Percentiles rank a stretch among this genome's conserved stretches.
phyloP scores from a whole-genome alignment of 2,113 vertebrate species.

The Salvelinus fontinalis region DNA sequence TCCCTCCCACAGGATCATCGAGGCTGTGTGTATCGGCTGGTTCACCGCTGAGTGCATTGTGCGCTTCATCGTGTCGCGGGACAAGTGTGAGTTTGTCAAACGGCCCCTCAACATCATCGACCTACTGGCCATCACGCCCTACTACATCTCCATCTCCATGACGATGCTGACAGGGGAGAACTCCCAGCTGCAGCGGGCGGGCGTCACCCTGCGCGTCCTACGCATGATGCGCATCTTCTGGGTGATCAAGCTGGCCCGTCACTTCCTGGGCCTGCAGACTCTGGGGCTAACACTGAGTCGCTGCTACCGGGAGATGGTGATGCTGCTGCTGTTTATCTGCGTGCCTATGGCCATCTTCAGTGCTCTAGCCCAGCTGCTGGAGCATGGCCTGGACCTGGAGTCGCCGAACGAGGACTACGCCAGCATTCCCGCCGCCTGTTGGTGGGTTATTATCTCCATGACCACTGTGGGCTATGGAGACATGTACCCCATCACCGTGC shows the following conservation, averaged over 20 bases:
- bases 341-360: conserved; percentile 98
- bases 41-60: conserved; percentile 95
- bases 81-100: conserved; percentile 94
- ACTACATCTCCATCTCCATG: conserved; percentile 92
- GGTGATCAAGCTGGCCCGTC: conserved; percentile 96
- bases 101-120: conserved; percentile 97
- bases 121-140: conserved; percentile 92
- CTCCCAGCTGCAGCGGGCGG: conserved; percentile 92
- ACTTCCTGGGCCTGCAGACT: conserved; percentile 96
- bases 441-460: conserved; percentile 99
- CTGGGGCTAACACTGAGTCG: conserved; percentile 92
- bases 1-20: conserved; percentile 84
- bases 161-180: conserved; percentile 89
- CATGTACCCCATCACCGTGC: conserved; percentile 93
- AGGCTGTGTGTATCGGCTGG: conserved; percentile 97
- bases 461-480: conserved; percentile 97
- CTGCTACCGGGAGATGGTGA: conserved; percentile 97
- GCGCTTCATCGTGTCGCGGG: conserved; percentile 91
- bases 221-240: conserved; percentile 97
- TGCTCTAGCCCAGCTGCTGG: conserved; percentile 92
- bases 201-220: conserved; percentile 90
- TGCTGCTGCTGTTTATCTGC: conserved; percentile 92
- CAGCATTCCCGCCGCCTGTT: conserved; percentile 95
- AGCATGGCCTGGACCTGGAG: conserved; percentile 91
- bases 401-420: conserved; percentile 89